Base-by-base conservation (phyloP, 2,113 vertebrate species). In the Corythoichthys intestinalis region DNA sequence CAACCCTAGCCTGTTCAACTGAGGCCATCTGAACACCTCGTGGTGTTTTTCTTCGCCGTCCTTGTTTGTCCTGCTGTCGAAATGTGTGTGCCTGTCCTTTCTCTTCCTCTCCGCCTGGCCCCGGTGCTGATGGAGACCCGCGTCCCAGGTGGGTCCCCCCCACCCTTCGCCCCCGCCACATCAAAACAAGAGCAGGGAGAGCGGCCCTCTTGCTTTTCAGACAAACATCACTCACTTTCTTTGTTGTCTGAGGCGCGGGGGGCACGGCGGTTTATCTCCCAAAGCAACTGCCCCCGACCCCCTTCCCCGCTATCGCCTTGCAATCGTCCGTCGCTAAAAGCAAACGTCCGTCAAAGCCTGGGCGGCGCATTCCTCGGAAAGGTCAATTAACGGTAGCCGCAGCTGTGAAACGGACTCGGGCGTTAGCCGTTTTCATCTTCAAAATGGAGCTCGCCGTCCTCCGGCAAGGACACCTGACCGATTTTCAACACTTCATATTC, bases 141-240 rank as follows among this genome's bases (percentile, higher is more conserved):
- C 89, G 86, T 90, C 92, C 90, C 90, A 91, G 91, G 91, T 92
- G 91, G 90, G 86, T 89, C 86, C 69, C 87, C 20, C 9, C 87
- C 71, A 87, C 3, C 10, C 3, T 15, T 15, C 14, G 48, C 56
- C 56, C 34, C 87, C 90, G 85, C 71, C 88, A 89, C 90, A 91
- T 93, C 92, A 91, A 90, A 91, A 91, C 91, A 90, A 87, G 89
- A 78, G 61, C 41, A 47, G 82, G 81, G 83, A 87, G 78, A 70
- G 67, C 67, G 39, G 84, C 87, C 61, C 44, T 88, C 88, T 92
- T 90, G 87, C 84, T 89, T 88, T 91, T 87, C 87, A 87, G 88
- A 90, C 89, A 87, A 91, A 92, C 90, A 92, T 90, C 88, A 89
- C 87, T 91, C 90, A 90, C 87, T 89, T 87, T 89, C 87, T 90